phyloP scores from a whole-genome alignment of 2,797 vertebrate genomes.

The Galaxias olidus region DNA sequence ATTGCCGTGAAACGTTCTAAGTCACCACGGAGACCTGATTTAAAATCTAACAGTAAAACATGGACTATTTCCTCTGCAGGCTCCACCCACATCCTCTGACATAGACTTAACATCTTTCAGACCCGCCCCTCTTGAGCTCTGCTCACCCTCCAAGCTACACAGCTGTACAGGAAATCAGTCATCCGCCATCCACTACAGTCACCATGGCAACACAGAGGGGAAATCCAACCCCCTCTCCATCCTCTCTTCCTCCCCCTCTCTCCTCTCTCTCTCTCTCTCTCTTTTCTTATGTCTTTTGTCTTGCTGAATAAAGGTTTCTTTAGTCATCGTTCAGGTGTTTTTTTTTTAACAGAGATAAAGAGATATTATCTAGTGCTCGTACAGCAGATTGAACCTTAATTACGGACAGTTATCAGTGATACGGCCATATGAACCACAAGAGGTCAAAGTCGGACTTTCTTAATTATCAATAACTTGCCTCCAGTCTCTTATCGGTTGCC shows the following conservation, averaged over 20 bases:
- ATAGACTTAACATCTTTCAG: slow-evolving; percentile 26
- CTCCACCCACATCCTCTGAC: slow-evolving; percentile 47
- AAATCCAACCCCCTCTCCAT: slow-evolving; percentile 60
- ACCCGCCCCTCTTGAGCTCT: background rate
- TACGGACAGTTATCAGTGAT: too few relatives aligned
- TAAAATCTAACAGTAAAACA: slow-evolving; percentile 33
- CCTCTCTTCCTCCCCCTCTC: slow-evolving; percentile 39
- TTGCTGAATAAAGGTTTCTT: slow-evolving; percentile 37
- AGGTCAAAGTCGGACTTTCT: too few relatives aligned
- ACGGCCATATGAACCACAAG: too few relatives aligned
- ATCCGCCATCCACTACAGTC: slow-evolving; percentile 66
- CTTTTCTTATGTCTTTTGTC: slow-evolving; percentile 39
- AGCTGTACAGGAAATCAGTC: slow-evolving; percentile 80
- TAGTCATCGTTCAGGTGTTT: background rate
- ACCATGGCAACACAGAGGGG: slow-evolving; percentile 77
- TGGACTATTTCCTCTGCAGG: slow-evolving; percentile 36
- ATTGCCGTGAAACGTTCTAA: too few relatives aligned
- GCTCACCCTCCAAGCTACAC: slow-evolving; percentile 49
- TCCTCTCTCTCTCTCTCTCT: slow-evolving; percentile 22
- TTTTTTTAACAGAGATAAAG: background rate
- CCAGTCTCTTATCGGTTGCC: too few relatives aligned
- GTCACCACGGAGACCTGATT: background rate
- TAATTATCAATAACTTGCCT: too few relatives aligned
- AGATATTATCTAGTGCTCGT: background rate
- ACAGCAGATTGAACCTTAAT: too few relatives aligned